Evolutionary conservation across 2,113 vertebrate genomes (phyloP), one percentile per base, ranked within the genome.

Genomic region (Corythornis vintsioides): DNA sequence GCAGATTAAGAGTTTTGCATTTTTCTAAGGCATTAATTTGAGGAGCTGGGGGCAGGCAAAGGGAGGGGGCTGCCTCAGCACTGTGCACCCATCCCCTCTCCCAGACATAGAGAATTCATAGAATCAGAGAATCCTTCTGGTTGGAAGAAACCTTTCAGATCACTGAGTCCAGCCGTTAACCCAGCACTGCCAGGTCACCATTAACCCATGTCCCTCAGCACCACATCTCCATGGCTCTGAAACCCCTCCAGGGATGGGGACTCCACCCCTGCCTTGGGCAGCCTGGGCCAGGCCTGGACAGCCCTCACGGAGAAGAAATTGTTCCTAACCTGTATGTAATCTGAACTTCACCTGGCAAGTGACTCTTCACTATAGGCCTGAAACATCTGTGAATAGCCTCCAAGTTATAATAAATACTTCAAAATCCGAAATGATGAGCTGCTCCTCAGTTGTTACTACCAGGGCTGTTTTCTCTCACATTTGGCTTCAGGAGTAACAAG

Each of bases 1-100:
- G 77, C 63, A 86, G 71, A 85, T 95, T 93, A 95, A 96, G 61
- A 91, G 85, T 83, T 95, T 87, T 93, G 78, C 80, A 78, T 92
- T 95, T 96, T 94, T 95, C 64, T 59, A 52, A 83, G 48, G 80
- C 67, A 83, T 89, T 95, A 38, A 74, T 89, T 66, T 64, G 38
- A 45, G 69, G 64, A 63, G 28, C 1, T 0, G 33, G 20, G 42
- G 67, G 7, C 43, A 67, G 29, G 11, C 8, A 1, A 47, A 59
- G 15, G 38, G 20, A 86, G 17, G 71, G 59, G 22, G 16, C 42
- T 88, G 61, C 55, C 50, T 72, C 3, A 7, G 70, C 57, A 31
- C 33, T 13, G 4, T 20, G 24, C 9, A 3, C 47, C 26, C 29
- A 3, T 38, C 31, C 18, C 15, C n/a, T 55, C 17, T 6, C n/a